These are phyloP conservation scores for Aplodontia rufa DNA, from an alignment of 2,113 vertebrate genomes.

Conservation along the genomic window DNA sequence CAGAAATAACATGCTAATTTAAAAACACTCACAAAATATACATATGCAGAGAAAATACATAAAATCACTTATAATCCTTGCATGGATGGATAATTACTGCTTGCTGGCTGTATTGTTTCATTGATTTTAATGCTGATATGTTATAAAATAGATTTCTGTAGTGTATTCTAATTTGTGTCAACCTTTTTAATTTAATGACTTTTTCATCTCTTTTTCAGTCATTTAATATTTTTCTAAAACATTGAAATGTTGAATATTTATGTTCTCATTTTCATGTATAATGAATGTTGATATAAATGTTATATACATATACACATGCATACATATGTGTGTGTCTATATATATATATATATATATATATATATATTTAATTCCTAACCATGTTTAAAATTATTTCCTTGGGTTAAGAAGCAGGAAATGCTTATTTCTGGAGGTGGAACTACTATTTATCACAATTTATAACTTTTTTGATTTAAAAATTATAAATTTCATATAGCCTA, in stretches of 20 bases:
- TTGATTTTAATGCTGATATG: not conserved
- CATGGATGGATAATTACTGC: not conserved
- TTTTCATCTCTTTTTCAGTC: not conserved
- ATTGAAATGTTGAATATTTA: not conserved
- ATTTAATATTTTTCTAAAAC: not conserved
- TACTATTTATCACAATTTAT: not conserved
- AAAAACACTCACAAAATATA: not conserved
- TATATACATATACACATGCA: too few relatives aligned
- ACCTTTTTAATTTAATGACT: not conserved
- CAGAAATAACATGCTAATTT: not conserved
- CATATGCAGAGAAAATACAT: not conserved
- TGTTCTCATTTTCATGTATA: not conserved
- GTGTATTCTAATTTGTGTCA: not conserved
- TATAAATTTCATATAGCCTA: not conserved
- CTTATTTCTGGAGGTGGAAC: not conserved
- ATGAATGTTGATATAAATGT: not conserved
- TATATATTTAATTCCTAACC: not conserved
- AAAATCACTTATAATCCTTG: not conserved
- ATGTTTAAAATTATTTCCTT: conserved; percentile 17
- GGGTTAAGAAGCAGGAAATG: not conserved
- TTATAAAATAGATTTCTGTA: not conserved
- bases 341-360: not conserved
- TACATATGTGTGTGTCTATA: too few relatives aligned
- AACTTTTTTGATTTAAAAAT: not conserved
- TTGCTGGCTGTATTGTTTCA: not conserved